These are phyloP conservation scores for Novumbra hubbsi DNA, from an alignment of 2,797 vertebrate genomes.

Conservation along the genomic window DNA sequence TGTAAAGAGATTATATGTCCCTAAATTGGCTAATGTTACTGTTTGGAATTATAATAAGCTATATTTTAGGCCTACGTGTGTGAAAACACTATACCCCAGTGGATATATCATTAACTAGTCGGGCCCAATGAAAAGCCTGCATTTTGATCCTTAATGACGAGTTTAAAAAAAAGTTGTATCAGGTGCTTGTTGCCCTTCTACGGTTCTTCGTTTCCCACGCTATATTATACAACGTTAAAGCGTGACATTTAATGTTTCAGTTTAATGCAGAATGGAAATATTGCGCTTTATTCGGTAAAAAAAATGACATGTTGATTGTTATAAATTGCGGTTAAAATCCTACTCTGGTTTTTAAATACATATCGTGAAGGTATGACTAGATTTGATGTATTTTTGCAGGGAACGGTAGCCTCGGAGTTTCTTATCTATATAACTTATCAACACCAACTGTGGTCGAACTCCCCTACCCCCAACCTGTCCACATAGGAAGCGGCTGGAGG, in stretches of 20 bases:
- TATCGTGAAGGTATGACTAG: not conserved
- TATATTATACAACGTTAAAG: not conserved
- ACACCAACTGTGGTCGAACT: not conserved
- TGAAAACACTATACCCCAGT: not conserved
- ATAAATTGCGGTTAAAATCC: not conserved
- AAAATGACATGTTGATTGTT: not conserved
- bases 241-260: slow-evolving; percentile 7
- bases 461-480: not conserved
- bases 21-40: not conserved
- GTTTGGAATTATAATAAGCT: not conserved
- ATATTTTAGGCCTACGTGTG: too few relatives aligned
- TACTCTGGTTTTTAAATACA: too few relatives aligned
- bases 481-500: not conserved
- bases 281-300: not conserved
- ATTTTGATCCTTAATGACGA: not conserved
- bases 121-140: not conserved
- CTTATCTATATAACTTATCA: not conserved
- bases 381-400: not conserved
- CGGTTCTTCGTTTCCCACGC: slow-evolving; percentile 28
- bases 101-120: not conserved
- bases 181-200: slow-evolving; percentile 16
- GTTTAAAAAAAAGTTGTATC: not conserved
- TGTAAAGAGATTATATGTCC: not conserved
- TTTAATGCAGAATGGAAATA: not conserved
- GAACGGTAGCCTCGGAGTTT: not conserved